A percentile compares a stretch with the other conserved stretches of the same genome.
phyloP scores from a whole-genome alignment of 2,113 vertebrate genomes.

The Bubo blakistoni region DNA sequence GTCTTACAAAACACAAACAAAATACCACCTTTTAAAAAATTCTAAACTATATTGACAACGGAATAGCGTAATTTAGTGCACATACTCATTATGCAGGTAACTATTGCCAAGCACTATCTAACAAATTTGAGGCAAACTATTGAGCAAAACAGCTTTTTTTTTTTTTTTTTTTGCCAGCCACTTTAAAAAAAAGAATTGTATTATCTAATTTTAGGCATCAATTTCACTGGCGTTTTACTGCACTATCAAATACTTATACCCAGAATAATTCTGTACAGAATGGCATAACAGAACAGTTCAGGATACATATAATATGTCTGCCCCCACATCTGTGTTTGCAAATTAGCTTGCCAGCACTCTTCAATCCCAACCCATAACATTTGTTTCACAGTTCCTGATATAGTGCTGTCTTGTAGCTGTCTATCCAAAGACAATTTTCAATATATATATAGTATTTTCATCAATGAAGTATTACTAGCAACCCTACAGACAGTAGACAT shows the following conservation, averaged over 20 bases:
- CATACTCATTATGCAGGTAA: not conserved
- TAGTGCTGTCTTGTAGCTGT: not conserved
- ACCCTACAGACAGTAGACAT: not conserved
- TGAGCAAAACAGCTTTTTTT: not conserved
- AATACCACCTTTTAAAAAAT: not conserved
- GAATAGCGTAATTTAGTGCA: not conserved
- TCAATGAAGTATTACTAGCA: not conserved
- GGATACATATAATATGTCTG: not conserved
- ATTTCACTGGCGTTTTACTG: not conserved
- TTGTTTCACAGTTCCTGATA: not conserved
- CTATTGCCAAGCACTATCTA: not conserved
- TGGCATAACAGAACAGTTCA: not conserved
- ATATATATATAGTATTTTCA: not conserved
- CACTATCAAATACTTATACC: not conserved
- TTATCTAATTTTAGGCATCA: not conserved
- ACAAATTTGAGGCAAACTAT: not conserved
- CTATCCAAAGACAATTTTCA: not conserved
- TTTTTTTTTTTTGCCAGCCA: not conserved
- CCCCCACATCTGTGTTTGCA: constrained; percentile 6
- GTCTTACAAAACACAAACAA: not conserved
- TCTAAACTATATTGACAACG: not conserved
- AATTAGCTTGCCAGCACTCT: constrained; percentile 8
- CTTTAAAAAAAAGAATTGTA: not conserved
- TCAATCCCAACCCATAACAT: not conserved
- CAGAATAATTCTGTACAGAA: not conserved